Conservation (phyloP, 1,140 invertebrate genomes). For the Bactericera cockerelli region DNA sequence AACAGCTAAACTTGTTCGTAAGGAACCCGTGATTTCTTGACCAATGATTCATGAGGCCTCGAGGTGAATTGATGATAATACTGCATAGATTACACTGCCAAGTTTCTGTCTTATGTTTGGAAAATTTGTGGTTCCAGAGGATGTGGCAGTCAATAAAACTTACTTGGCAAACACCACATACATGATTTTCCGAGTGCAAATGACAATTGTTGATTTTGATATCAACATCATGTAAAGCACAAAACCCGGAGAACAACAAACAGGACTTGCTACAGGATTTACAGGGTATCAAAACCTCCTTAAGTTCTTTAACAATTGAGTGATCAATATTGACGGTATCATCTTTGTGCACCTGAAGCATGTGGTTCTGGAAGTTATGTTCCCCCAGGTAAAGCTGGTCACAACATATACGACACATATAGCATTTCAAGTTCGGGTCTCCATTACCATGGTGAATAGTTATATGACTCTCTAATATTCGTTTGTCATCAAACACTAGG, state of each 20-base stretch:
- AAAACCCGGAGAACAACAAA: conserved; percentile 3
- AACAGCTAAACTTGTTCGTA: no score
- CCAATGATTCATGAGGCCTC: neutral
- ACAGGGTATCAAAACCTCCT: neutral
- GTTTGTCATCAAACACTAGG: neutral
- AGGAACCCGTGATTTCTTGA: neutral
- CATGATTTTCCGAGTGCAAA: neutral
- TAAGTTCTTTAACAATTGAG: neutral
- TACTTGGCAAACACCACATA: neutral
- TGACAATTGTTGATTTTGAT: neutral
- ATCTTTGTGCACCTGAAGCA: neutral
- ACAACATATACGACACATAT: neutral
- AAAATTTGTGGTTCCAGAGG: neutral
- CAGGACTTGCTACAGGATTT: neutral
- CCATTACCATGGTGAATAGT: neutral
- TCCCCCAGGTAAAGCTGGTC: neutral
- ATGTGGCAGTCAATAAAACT: neutral
- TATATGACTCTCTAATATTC: neutral
- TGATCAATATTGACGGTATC: neutral
- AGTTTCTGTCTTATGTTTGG: neutral
- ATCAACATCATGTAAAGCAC: neutral
- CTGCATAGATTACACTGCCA: neutral
- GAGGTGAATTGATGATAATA: neutral
- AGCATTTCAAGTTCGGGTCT: neutral
- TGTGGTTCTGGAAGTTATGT: neutral